Evolutionary conservation across 2,113 vertebrate species (phyloP), one percentile per base, ranked within the genome.

Genomic region (Recurvirostra avosetta): DNA sequence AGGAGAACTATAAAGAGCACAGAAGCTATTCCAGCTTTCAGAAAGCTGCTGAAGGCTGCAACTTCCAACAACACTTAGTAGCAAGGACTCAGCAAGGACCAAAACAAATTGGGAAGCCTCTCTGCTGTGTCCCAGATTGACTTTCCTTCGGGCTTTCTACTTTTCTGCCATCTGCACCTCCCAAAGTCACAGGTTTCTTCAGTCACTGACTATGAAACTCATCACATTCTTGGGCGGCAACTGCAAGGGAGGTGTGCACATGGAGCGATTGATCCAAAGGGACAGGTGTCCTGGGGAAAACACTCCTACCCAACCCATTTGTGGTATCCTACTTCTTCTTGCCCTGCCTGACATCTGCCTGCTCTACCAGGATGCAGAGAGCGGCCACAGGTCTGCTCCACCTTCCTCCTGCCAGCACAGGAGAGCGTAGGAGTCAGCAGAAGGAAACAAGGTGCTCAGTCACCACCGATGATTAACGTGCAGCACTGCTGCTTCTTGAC

Each of bases 231-330:
- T 53, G 70, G 30, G 49, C 5, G 7, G 72, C 61, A 72, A 11
- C 76, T 55, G 50, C 30, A 25, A 84, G 68, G 66, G 34, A 68
- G 61, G 36, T 3, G 15, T 30, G 41, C 43, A 29, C 52, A 27
- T 5, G 0, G 0, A 52, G 43, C 0, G 0, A 66, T 11, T 0
- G 3, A 74, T 52, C 76, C 79, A 53, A 70, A 83, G 50, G 41
- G 58, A 79, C 80, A 52, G 68, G 45, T 26, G 74, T 68, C 36
- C 53, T 1, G 1, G 15, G 21, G 8, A 86, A 67, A 89, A 34
- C 22, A 36, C 30, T 88, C 88, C 93, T n/a, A 68, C 49, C 84
- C 81, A 49, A 11, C 25, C n/a, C 55, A 18, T 55, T 45, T 15
- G 49, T 61, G 73, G 38, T 29, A 38, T 70, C 55, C 79, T 45